phyloP scores from a whole-genome alignment of 2,113 vertebrate species.

The Gobius niger region DNA sequence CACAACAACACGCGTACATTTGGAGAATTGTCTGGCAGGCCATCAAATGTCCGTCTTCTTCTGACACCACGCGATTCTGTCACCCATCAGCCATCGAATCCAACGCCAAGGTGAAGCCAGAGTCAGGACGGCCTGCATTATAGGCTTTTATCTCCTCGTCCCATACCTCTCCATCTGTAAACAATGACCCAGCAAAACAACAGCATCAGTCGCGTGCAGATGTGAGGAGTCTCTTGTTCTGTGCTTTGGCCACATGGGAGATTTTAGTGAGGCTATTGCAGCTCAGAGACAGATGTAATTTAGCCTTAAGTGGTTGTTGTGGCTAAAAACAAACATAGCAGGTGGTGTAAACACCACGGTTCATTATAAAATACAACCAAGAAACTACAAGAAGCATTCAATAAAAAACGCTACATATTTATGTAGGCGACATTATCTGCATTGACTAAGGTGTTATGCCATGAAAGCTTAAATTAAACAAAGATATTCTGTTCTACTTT shows the following conservation, averaged over 20 bases:
- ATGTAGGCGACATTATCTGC: too few relatives aligned
- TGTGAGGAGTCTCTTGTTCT: conserved; percentile 7
- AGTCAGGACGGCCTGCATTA: conserved; percentile 6
- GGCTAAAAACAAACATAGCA: conserved; percentile 40
- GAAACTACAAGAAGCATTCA: neutral
- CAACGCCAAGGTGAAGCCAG: conserved; percentile 26
- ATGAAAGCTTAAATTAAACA: neutral
- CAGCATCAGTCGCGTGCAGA: conserved; percentile 14
- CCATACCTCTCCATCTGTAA: neutral
- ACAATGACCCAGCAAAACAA: conserved; percentile 3
- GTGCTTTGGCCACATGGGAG: conserved; percentile 26
- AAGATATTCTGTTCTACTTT: neutral
- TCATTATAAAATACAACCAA: neutral
- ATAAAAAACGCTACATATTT: neutral
- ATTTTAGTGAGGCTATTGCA: conserved; percentile 33
- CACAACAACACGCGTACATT: conserved; percentile 14
- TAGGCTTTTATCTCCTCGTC: conserved; percentile 4
- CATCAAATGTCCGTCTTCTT: conserved; percentile 18
- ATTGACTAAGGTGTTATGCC: too few relatives aligned
- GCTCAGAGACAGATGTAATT: conserved; percentile 23
- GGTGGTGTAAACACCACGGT: conserved; percentile 36
- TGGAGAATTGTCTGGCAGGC: conserved; percentile 15
- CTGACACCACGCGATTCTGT: conserved; percentile 18
- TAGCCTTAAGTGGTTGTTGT: conserved; percentile 24
- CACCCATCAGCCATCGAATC: conserved; percentile 13